phyloP scores from a whole-genome alignment of 2,888 invertebrate species.

The Dorcus parallelipipedus region DNA sequence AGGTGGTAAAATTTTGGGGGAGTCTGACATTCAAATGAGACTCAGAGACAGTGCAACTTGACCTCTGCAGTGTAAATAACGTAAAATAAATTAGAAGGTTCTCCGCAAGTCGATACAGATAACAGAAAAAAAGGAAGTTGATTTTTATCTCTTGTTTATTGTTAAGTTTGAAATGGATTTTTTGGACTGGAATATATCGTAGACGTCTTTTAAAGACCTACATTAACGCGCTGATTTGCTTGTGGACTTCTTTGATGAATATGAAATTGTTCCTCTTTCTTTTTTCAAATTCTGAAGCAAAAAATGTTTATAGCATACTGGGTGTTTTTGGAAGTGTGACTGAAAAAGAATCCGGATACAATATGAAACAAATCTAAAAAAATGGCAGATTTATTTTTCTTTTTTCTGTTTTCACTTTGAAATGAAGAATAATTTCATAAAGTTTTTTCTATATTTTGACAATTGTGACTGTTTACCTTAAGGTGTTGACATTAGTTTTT shows the following conservation, averaged over 20 bases:
- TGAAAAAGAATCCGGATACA: too few relatives aligned
- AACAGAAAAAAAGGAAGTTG: slow-evolving; percentile 1
- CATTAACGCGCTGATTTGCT: background rate
- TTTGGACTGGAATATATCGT: too few relatives aligned
- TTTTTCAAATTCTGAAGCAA: slow-evolving; percentile 4
- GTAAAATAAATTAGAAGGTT: background rate
- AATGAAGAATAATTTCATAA: too few relatives aligned
- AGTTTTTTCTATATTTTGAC: too few relatives aligned
- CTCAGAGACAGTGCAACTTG: slow-evolving; percentile 29
- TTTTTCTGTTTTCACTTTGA: too few relatives aligned
- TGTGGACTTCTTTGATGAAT: background rate
- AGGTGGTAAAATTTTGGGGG: slow-evolving; percentile 63
- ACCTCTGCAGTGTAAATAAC: slow-evolving; percentile 7
- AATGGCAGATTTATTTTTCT: too few relatives aligned
- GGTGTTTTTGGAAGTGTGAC: too few relatives aligned
- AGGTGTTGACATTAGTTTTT: too few relatives aligned
- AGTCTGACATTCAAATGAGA: slow-evolving; percentile 33
- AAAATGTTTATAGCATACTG: background rate
- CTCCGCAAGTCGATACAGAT: background rate
- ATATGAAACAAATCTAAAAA: too few relatives aligned
- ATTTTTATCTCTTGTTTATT: too few relatives aligned
- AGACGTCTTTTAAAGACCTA: background rate
- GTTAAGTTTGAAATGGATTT: too few relatives aligned
- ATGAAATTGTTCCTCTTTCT: background rate
- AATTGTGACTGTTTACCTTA: too few relatives aligned